Percentiles rank a stretch among this genome's conserved stretches.
phyloP scores from a whole-genome alignment of 2,797 vertebrate species.

The Sorex maritimensis region DNA sequence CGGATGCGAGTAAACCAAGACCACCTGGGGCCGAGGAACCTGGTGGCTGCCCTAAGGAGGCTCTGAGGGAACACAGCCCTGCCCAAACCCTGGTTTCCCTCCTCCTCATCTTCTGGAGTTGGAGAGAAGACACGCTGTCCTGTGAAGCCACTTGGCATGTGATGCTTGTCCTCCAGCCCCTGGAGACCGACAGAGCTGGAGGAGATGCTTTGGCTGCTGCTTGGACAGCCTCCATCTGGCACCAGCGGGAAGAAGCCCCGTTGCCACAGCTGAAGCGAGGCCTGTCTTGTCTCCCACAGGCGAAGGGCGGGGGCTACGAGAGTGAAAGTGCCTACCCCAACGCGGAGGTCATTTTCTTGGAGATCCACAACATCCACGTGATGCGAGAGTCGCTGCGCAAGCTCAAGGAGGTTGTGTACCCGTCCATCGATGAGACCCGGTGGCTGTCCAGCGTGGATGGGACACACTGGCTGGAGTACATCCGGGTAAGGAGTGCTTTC shows the following conservation, averaged over 20 bases:
- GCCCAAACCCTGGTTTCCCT: background rate
- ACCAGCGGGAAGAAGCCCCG: no score
- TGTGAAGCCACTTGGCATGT: background rate
- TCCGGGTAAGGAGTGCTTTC: conserved; percentile 89
- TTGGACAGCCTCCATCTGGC: no score
- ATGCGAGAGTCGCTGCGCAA: conserved; percentile 98
- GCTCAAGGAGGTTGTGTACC: conserved; percentile 96
- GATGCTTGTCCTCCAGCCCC: background rate
- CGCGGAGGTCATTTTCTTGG: conserved; percentile 96
- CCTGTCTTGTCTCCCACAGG: conserved; percentile 88
- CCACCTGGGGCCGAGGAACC: background rate
- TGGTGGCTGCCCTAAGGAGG: background rate
- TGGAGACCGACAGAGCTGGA: background rate
- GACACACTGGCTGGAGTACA: conserved; percentile 98
- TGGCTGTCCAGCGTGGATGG: conserved; percentile 96
- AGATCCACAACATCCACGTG: conserved; percentile 98
- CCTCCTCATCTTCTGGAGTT: background rate
- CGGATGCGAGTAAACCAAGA: background rate
- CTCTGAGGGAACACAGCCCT: background rate
- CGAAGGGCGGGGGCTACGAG: conserved; percentile 97
- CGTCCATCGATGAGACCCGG: conserved; percentile 95
- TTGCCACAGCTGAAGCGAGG: no score
- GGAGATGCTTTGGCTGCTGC: background rate
- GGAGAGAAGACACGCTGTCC: background rate
- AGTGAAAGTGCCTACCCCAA: conserved; percentile 96